These are phyloP conservation scores for Drosophila carrolli DNA, from an alignment of 1,140 invertebrate genomes.

Conservation along the genomic window DNA sequence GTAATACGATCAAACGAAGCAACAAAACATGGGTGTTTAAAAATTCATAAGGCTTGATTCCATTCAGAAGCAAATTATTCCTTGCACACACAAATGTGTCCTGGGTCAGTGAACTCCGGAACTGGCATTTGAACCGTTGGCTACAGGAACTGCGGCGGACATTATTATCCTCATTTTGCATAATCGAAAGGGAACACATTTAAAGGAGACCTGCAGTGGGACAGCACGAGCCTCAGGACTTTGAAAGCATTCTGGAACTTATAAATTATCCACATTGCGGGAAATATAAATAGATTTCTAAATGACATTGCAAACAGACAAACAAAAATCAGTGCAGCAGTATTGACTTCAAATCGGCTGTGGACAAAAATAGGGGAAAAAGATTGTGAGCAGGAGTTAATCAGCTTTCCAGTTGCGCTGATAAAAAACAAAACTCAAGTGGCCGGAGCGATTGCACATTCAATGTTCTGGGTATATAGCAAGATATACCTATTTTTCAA, in stretches of 20 bases:
- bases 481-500: slow-evolving; percentile 5
- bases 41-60: no score
- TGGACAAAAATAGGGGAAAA: neutral
- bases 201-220: neutral
- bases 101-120: slow-evolving; percentile 1
- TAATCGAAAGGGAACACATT: neutral
- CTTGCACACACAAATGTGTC: no score
- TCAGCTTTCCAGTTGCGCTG: slow-evolving; percentile 31
- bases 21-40: no score
- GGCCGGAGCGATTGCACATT: slow-evolving; percentile 12
- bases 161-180: neutral
- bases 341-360: slow-evolving; percentile 5
- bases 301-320: slow-evolving; percentile 12
- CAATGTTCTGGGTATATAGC: slow-evolving; percentile 11
- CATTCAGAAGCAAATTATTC: no score
- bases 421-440: slow-evolving; percentile 28
- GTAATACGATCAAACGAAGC: no score
- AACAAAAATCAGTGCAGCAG: slow-evolving; percentile 29
- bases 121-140: neutral
- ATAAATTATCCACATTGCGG: neutral
- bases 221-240: neutral
- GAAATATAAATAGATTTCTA: slow-evolving; percentile 5
- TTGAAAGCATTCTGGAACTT: neutral
- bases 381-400: slow-evolving; percentile 4
- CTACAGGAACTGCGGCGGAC: slow-evolving; percentile 18